A percentile compares a stretch with the other conserved stretches of the same genome.
Evolutionary conservation across 2,113 vertebrate genomes (phyloP).

Genomic region (Rafetus swinhoei): DNA sequence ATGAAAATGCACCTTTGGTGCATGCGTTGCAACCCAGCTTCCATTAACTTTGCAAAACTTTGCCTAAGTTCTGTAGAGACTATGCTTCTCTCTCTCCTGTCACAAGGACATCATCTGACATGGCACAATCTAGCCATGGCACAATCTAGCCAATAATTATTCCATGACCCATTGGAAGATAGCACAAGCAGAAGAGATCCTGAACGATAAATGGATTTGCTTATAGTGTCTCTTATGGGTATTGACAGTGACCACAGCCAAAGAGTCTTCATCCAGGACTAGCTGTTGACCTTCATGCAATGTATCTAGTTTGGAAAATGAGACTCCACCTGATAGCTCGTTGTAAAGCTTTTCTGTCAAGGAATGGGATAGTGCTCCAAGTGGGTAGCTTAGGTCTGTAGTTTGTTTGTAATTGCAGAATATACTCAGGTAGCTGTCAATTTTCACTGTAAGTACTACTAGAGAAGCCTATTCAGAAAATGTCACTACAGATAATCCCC

Average conservation of each 20-base stretch:
- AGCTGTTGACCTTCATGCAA: not conserved
- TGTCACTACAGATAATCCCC: not conserved
- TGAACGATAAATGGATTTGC: not conserved
- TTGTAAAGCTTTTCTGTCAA: not conserved
- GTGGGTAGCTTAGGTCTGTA: not conserved
- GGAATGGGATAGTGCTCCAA: not conserved
- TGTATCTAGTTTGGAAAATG: conserved; percentile 10
- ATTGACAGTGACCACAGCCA: not conserved
- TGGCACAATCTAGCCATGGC: not conserved
- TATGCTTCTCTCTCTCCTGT: not conserved
- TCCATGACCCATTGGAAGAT: not conserved
- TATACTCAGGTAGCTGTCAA: not conserved
- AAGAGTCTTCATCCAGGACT: not conserved
- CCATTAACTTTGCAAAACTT: not conserved
- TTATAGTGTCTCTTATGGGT: not conserved
- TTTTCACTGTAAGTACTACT: not conserved
- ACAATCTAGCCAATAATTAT: not conserved
- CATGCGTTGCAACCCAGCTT: not conserved
- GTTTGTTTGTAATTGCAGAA: not conserved
- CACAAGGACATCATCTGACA: not conserved
- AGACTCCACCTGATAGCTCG: not conserved
- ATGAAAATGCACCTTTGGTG: not conserved
- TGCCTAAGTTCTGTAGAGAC: not conserved
- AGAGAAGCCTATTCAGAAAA: not conserved
- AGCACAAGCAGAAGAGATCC: not conserved